Percentiles rank a stretch among this genome's conserved stretches.
phyloP scores from a whole-genome alignment of 2,797 vertebrate genomes.

The Neopelma chrysocephalum region DNA sequence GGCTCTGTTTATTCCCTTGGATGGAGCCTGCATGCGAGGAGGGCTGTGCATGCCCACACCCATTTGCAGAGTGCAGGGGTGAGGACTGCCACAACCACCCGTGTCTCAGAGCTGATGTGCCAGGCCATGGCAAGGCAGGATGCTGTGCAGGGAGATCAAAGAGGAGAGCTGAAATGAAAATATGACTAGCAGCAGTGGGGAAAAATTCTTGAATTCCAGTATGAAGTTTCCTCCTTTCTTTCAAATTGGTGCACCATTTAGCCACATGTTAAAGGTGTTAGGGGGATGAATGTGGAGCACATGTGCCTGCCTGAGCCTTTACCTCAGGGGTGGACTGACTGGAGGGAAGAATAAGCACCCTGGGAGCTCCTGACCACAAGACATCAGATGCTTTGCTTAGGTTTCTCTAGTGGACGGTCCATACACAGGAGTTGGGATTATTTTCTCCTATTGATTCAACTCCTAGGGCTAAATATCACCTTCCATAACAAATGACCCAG shows the following conservation, averaged over 20 bases:
- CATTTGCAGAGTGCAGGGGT: not conserved
- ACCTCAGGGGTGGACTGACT: not conserved
- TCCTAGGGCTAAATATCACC: not conserved
- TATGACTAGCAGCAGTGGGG: not conserved
- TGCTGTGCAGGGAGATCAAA: not conserved
- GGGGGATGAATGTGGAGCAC: not conserved
- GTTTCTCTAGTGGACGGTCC: not conserved
- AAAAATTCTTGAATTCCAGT: not conserved
- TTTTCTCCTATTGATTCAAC: not conserved
- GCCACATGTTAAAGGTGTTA: not conserved
- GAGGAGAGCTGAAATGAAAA: not conserved
- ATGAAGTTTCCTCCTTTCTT: not conserved
- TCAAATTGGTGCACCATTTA: not conserved
- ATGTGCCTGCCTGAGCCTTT: not conserved
- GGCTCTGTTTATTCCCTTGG: not conserved
- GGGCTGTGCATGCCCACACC: accelerated
- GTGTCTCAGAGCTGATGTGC: not conserved
- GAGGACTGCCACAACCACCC: not conserved
- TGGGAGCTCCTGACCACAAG: not conserved
- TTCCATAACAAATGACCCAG: not conserved
- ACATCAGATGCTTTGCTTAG: not conserved
- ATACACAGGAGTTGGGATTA: not conserved
- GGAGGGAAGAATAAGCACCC: not conserved
- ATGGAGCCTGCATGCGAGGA: accelerated
- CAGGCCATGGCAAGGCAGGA: not conserved